These are phyloP conservation scores for Chaenogobius annularis DNA, from an alignment of 2,113 vertebrate genomes.

Conservation along the genomic window DNA sequence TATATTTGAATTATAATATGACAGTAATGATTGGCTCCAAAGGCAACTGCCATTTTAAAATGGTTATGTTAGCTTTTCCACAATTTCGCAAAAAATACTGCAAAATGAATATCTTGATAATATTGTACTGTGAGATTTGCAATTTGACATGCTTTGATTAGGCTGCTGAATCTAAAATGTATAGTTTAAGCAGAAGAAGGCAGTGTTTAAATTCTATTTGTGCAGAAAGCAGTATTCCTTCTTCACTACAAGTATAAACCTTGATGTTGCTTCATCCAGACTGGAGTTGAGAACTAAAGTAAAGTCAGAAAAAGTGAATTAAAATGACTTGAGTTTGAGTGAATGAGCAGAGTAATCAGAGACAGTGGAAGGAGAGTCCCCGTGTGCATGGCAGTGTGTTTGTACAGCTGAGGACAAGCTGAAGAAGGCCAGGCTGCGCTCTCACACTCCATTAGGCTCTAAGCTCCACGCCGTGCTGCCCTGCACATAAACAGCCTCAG, in stretches of 20 bases:
- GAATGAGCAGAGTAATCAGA: slow-evolving; percentile 53
- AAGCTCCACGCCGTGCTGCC: slow-evolving; percentile 90
- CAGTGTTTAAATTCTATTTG: neutral
- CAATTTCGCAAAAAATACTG: too few relatives aligned
- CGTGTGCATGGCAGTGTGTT: slow-evolving; percentile 83
- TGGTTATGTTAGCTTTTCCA: too few relatives aligned
- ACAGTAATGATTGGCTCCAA: too few relatives aligned
- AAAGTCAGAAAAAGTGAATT: neutral
- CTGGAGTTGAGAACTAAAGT: neutral
- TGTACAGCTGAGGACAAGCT: slow-evolving; percentile 99
- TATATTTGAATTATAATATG: too few relatives aligned
- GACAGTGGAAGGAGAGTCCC: slow-evolving; percentile 70
- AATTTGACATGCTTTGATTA: neutral
- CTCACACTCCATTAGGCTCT: slow-evolving; percentile 95
- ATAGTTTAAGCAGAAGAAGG: neutral
- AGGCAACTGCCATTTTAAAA: too few relatives aligned
- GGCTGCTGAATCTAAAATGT: neutral
- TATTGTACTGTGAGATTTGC: too few relatives aligned
- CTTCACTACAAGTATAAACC: neutral
- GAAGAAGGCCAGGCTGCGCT: slow-evolving; percentile 91
- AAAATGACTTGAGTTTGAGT: slow-evolving; percentile 9
- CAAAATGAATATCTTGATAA: too few relatives aligned
- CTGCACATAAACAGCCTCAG: slow-evolving; percentile 95
- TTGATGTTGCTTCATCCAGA: neutral
- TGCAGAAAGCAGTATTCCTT: neutral